Percentiles rank a stretch among this genome's conserved stretches.
phyloP scores from a whole-genome alignment of 1,140 invertebrate species.

The Zaprionus africanus region DNA sequence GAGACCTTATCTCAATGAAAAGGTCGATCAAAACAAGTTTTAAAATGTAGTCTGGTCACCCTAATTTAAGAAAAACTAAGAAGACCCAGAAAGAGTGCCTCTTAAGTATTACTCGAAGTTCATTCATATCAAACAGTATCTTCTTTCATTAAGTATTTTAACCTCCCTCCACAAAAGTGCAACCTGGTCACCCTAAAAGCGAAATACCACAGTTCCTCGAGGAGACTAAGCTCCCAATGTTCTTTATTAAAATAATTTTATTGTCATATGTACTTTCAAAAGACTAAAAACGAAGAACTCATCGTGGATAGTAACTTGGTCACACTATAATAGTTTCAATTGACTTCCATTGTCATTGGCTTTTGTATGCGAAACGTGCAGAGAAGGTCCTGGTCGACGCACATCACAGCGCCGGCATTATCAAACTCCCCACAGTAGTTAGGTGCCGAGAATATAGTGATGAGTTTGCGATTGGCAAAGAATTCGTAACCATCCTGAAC shows the following conservation, averaged over 20 bases:
- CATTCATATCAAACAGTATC: too few relatives aligned
- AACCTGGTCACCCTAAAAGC: neutral
- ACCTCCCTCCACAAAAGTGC: neutral
- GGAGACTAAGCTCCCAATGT: neutral
- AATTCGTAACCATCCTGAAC: slow-evolving; percentile 99
- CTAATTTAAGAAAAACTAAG: too few relatives aligned
- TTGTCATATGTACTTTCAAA: neutral
- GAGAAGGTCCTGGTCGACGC: slow-evolving; percentile 98
- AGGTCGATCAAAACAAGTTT: neutral
- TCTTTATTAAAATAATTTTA: neutral
- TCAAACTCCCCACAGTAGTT: slow-evolving; percentile 98
- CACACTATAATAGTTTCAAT: neutral
- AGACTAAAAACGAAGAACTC: neutral
- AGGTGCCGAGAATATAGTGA: slow-evolving; percentile 96
- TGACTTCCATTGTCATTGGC: slow-evolving; percentile 7
- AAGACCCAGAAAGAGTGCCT: too few relatives aligned
- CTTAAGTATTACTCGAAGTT: too few relatives aligned
- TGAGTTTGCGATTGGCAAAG: slow-evolving; percentile 97
- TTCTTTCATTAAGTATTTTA: too few relatives aligned
- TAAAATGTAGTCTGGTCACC: neutral
- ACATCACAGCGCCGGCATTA: slow-evolving; percentile 99
- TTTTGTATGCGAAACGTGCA: slow-evolving; percentile 91
- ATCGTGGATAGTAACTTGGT: too few relatives aligned
- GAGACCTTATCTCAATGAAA: too few relatives aligned
- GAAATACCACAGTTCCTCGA: too few relatives aligned